Percentiles rank a stretch among this genome's conserved stretches.
Evolutionary conservation across 2,888 invertebrate genomes (phyloP).

Genomic region (Cloeon dipterum): DNA sequence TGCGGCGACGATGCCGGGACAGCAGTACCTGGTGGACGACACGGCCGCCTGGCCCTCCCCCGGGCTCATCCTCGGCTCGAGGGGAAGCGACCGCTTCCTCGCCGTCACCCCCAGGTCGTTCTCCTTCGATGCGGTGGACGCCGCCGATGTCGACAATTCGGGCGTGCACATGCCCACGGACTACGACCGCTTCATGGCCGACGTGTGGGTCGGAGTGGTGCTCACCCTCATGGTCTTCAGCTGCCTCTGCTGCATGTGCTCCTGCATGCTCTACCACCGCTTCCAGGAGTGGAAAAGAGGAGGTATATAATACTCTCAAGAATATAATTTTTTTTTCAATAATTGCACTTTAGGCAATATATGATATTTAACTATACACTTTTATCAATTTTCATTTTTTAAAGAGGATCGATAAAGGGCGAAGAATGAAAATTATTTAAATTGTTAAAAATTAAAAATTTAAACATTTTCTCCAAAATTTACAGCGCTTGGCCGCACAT

Average conservation of each 20-base stretch:
- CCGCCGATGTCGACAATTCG: constrained; percentile 1
- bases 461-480: no score
- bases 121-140: not conserved
- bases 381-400: no score
- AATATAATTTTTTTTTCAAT: not conserved
- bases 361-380: no score
- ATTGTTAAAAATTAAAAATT: no score
- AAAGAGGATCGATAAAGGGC: no score
- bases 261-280: constrained; percentile 35
- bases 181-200: constrained; percentile 31
- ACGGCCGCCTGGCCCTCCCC: not conserved
- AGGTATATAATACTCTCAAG: constrained; percentile 29
- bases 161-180: constrained; percentile 11
- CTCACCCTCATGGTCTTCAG: constrained; percentile 32
- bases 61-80: not conserved
- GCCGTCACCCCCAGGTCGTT: not conserved
- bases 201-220: constrained; percentile 37
- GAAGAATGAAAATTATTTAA: no score
- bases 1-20: no score
- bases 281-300: constrained; percentile 37
- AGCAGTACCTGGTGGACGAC: no score
- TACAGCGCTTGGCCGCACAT: no score
- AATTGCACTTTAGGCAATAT: no score
- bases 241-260: constrained; percentile 36
- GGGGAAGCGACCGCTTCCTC: not conserved